Evolutionary conservation across 2,113 vertebrate genomes (phyloP).

Genomic region (Amia ocellicauda): DNA sequence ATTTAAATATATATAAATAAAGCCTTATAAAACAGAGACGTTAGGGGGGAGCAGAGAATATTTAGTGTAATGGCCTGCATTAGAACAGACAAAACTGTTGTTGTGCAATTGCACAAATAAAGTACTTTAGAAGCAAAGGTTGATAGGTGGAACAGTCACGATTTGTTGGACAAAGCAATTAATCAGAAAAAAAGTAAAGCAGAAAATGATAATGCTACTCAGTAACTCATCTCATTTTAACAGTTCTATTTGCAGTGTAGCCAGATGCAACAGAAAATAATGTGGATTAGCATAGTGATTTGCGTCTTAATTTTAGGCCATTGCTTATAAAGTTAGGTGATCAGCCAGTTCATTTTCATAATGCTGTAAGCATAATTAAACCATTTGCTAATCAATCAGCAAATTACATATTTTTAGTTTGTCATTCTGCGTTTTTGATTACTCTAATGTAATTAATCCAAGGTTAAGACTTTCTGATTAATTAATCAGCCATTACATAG

Average conservation of each 20-base stretch:
- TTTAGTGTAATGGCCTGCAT: too few relatives aligned
- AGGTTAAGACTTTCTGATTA: constrained; percentile 34
- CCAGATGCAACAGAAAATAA: constrained; percentile 26
- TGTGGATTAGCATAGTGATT: constrained; percentile 28
- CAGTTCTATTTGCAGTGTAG: constrained; percentile 32
- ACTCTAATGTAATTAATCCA: constrained; percentile 41
- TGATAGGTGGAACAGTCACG: too few relatives aligned
- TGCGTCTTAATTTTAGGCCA: constrained; percentile 10
- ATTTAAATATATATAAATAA: too few relatives aligned
- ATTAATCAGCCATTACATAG: constrained; percentile 40
- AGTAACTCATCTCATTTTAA: constrained; percentile 35
- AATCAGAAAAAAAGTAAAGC: too few relatives aligned
- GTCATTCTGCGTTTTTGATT: constrained; percentile 38
- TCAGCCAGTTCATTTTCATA: constrained; percentile 31
- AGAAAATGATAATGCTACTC: neutral
- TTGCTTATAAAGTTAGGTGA: constrained; percentile 24
- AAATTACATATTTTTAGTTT: constrained; percentile 32
- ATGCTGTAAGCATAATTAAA: constrained; percentile 33
- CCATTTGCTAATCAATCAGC: constrained; percentile 35
- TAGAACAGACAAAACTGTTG: too few relatives aligned
- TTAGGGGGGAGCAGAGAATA: too few relatives aligned
- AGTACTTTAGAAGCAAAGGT: too few relatives aligned
- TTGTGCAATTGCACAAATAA: too few relatives aligned
- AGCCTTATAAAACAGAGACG: too few relatives aligned
- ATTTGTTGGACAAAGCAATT: too few relatives aligned